Conservation (phyloP, 2,888 invertebrate genomes). For the Drosophila bunnanda region DNA sequence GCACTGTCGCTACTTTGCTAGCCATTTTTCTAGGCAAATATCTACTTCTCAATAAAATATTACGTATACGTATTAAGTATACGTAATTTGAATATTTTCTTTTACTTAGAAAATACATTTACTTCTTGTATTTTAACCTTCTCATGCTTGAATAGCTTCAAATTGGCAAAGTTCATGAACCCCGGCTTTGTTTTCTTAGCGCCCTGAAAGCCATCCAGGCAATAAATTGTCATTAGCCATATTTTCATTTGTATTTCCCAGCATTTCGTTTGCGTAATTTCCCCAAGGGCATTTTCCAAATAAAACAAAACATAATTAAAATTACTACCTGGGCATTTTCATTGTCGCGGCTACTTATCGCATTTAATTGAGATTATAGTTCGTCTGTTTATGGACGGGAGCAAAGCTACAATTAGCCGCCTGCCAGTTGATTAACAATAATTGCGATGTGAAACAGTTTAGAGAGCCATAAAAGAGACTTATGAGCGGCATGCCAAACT, state of each 20-base stretch:
- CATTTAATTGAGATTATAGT: conserved; percentile 61
- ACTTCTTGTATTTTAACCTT: background rate
- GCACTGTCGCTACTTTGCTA: too few relatives aligned
- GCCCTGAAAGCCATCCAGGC: background rate
- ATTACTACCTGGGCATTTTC: conserved; percentile 29
- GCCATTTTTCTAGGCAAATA: too few relatives aligned
- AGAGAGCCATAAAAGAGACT: conserved; percentile 60
- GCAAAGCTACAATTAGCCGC: conserved; percentile 39
- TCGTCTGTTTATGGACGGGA: conserved; percentile 41
- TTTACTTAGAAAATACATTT: background rate
- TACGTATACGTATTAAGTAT: too few relatives aligned
- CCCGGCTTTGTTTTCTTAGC: background rate
- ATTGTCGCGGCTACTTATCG: conserved; percentile 58
- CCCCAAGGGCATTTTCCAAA: conserved; percentile 16
- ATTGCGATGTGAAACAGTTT: conserved; percentile 54
- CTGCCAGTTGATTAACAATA: conserved; percentile 52
- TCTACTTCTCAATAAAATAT: too few relatives aligned
- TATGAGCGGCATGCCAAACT: conserved; percentile 24
- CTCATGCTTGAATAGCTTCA: background rate
- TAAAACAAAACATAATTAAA: conserved; percentile 2
- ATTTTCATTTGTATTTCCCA: background rate
- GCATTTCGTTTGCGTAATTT: background rate
- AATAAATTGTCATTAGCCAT: background rate
- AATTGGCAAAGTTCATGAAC: background rate
- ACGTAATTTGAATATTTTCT: background rate